Conservation (phyloP, 2,888 invertebrate species). For the Choristoneura rosaceana region DNA sequence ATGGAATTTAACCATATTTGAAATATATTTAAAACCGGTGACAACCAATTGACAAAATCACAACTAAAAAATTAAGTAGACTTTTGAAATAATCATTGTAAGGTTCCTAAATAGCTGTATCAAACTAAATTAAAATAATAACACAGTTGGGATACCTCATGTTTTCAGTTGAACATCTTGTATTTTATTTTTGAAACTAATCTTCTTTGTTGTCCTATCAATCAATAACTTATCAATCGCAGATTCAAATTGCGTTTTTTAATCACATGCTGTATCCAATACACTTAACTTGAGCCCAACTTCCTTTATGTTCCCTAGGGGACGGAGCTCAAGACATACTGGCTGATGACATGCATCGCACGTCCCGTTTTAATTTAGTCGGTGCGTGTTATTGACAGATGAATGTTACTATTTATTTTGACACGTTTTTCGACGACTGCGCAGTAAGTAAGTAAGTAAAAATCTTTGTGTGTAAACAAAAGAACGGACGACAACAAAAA, state of each 20-base stretch:
- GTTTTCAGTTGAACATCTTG: too few species aligned
- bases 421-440: slow-evolving; percentile 5
- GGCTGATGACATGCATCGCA: not conserved
- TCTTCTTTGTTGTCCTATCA: not conserved
- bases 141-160: too few species aligned
- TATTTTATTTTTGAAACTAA: not conserved
- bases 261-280: not conserved
- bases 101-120: too few species aligned
- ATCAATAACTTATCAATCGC: not conserved
- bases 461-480: too few species aligned
- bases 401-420: slow-evolving; percentile 5
- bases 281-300: not conserved
- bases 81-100: too few species aligned
- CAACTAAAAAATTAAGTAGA: too few species aligned
- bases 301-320: not conserved
- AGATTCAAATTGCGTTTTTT: not conserved
- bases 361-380: not conserved
- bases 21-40: too few species aligned
- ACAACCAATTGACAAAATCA: too few species aligned
- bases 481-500: too few species aligned
- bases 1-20: too few species aligned
- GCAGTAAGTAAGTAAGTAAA: too few species aligned
- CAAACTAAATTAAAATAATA: too few species aligned
- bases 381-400: not conserved
- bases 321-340: not conserved